Evolutionary conservation across 2,113 vertebrate species (phyloP).

Genomic region (Echinops telfairi): DNA sequence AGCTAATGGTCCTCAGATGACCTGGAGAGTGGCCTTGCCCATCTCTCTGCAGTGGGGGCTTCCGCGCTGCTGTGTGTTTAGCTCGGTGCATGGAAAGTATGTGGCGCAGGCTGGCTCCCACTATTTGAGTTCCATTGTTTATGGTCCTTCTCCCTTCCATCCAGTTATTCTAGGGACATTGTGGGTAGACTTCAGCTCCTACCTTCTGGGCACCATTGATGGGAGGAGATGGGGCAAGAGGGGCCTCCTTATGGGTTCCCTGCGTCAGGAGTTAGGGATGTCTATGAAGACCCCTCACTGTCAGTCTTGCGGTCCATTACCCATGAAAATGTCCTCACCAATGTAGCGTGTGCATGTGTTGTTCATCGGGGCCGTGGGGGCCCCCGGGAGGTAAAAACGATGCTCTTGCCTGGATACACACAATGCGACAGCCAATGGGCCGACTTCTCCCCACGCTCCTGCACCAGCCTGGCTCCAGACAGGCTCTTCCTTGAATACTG

Average conservation of each 20-base stretch:
- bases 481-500: no score
- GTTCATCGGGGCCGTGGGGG: background rate
- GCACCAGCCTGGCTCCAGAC: background rate
- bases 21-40: no score
- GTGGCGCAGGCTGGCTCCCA: fast-evolving
- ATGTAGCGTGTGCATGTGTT: background rate
- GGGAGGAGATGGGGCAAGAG: background rate
- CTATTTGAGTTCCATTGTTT: fast-evolving
- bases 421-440: fast-evolving
- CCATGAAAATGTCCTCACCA: background rate
- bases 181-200: background rate
- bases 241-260: background rate
- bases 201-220: background rate
- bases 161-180: background rate
- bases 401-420: no score
- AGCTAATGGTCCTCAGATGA: fast-evolving
- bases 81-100: fast-evolving
- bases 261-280: background rate
- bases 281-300: background rate
- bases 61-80: fast-evolving
- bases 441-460: background rate
- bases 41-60: no score
- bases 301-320: background rate
- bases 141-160: no score
- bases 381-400: background rate